phyloP scores from a whole-genome alignment of 2,797 vertebrate species.

The Tiaroga cobitis region DNA sequence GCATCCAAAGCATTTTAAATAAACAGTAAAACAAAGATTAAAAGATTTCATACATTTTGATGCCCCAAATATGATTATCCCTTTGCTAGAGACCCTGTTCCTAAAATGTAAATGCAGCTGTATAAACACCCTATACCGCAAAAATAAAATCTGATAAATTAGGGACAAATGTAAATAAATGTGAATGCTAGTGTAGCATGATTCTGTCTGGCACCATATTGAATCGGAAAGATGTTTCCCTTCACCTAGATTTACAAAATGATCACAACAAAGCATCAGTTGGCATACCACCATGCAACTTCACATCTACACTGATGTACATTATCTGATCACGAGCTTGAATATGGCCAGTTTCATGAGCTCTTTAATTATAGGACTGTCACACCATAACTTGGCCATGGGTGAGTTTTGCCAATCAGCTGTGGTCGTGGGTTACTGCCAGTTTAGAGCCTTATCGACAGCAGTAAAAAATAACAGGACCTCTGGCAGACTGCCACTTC shows the following conservation, averaged over 20 bases:
- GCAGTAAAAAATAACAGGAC: conserved; percentile 55
- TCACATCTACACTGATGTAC: neutral
- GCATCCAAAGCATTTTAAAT: neutral
- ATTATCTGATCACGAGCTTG: conserved; percentile 9
- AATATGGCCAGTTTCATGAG: conserved; percentile 22
- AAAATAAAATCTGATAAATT: neutral
- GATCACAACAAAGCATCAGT: neutral
- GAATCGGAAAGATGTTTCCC: neutral
- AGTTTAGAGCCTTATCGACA: conserved; percentile 41
- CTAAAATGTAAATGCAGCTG: neutral
- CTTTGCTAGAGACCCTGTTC: neutral
- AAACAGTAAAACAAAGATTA: neutral
- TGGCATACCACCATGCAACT: neutral
- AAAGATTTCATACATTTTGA: neutral
- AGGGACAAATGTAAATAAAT: neutral
- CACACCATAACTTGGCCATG: conserved; percentile 26
- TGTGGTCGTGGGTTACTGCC: conserved; percentile 26
- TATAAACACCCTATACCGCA: neutral
- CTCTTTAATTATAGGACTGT: conserved; percentile 25
- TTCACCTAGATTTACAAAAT: neutral
- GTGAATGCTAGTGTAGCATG: neutral
- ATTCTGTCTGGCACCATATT: neutral
- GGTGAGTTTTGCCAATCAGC: conserved; percentile 36
- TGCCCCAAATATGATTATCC: neutral
- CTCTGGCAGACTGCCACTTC: conserved; percentile 51